Evolutionary conservation across 2,113 vertebrate genomes (phyloP), one percentile per base, ranked within the genome.

Genomic region (Hemiscyllium ocellatum): DNA sequence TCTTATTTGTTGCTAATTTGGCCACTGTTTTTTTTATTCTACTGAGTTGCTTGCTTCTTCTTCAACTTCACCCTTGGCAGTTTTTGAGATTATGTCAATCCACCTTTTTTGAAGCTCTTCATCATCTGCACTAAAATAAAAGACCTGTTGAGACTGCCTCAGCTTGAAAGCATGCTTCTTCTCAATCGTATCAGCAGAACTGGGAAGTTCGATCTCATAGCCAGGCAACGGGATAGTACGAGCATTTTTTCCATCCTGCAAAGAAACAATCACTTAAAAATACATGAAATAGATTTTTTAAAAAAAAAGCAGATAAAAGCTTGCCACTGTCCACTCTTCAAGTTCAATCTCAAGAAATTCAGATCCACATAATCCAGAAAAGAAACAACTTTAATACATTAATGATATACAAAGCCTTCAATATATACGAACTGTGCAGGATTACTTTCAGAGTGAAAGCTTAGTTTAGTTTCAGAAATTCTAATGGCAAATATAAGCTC

Each of bases 111-210:
- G 98, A 85, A 98, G 96, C 91, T 99, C 98, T 61, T 97, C 96
- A 13, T 99, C 98, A 24, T 98, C 97, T 0, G 98, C 97, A 56
- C 98, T 98, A 97, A 99, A 97, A 96, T 98, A 98, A 12, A 98
- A 96, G 95, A 97, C 97, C 96, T 98, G 98, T 96, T 98, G 98
- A 96, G 97, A 97, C 96, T 98, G 97, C 96, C 97, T 98, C 93
- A 99, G 97, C 96, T 97, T 98, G 97, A 99, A 97, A 6, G 97
- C 90, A 0, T 98, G 97, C 80, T 98, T 98, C 24, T 96, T 91
- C 29, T 98, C 98, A 0, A 97, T 97, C 96, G 97, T 98, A 95
- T 99, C 98, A 0, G 96, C 86, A 29, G 97, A 96, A 76, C 96
- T 96, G 0, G 97, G 96, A 22, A 96, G 83, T 78, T 96, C 97